Evolutionary conservation across 1,140 invertebrate genomes (phyloP).

Genomic region (Trichomalopsis sarcophagae): DNA sequence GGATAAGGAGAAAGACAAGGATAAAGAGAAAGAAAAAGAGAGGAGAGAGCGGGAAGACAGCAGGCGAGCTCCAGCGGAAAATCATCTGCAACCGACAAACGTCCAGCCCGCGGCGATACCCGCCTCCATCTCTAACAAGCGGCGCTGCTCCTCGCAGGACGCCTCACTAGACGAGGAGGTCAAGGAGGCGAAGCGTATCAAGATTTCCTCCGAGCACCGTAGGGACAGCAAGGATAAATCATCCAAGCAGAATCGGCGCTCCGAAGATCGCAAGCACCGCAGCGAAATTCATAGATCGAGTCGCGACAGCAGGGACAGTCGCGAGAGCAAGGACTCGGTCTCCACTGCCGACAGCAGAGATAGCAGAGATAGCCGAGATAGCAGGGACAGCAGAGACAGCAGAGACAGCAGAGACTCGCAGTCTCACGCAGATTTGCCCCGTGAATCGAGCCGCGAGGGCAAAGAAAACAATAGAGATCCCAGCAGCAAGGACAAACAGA

Average conservation of each 20-base stretch:
- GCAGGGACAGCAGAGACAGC: conserved; percentile 59
- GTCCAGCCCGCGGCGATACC: conserved; percentile 68
- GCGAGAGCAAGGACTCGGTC: conserved; percentile 66
- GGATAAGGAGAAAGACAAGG: conserved; percentile 10
- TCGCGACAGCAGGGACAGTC: conserved; percentile 69
- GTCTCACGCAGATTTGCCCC: conserved; percentile 54
- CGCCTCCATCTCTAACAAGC: conserved; percentile 80
- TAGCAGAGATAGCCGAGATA: conserved; percentile 58
- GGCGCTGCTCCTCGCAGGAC: conserved; percentile 86
- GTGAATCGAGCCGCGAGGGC: conserved; percentile 66
- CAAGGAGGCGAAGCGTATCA: conserved; percentile 79
- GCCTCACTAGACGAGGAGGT: conserved; percentile 75
- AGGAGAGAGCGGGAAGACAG: conserved; percentile 52
- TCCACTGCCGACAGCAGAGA: conserved; percentile 60
- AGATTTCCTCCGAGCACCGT: conserved; percentile 78
- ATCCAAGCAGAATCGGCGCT: conserved; percentile 69
- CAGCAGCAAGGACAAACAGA: conserved; percentile 67
- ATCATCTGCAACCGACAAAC: conserved; percentile 63
- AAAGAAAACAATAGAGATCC: conserved; percentile 68
- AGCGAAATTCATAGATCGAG: conserved; percentile 69
- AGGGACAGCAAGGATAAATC: conserved; percentile 83
- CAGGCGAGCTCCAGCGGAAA: conserved; percentile 61
- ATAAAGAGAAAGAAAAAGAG: conserved; percentile 43
- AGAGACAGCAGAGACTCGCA: conserved; percentile 57
- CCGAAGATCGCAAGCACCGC: conserved; percentile 71